Evolutionary conservation across 2,113 vertebrate species (phyloP).

Genomic region (Protobothrops mucrosquamatus): DNA sequence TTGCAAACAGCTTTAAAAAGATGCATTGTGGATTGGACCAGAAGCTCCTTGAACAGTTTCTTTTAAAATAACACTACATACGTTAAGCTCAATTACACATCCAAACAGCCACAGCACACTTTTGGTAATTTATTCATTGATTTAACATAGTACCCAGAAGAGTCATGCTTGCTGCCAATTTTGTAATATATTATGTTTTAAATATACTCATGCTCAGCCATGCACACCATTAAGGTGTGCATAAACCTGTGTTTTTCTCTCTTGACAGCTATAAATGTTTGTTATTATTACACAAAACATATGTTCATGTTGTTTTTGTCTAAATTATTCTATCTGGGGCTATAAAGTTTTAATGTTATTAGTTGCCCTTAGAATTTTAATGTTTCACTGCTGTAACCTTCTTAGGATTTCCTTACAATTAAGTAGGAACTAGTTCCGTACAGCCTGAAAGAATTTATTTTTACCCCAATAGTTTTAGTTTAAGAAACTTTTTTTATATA

Average conservation of each 20-base stretch:
- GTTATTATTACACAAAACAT: slow-evolving; percentile 93
- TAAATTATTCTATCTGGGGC: slow-evolving; percentile 87
- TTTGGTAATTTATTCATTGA: slow-evolving; percentile 88
- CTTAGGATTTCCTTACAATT: slow-evolving; percentile 81
- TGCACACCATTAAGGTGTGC: slow-evolving; percentile 88
- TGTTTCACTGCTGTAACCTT: slow-evolving; percentile 83
- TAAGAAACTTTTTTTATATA: slow-evolving; percentile 56
- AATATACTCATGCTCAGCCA: slow-evolving; percentile 84
- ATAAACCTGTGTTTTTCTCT: slow-evolving; percentile 88
- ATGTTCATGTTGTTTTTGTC: slow-evolving; percentile 86
- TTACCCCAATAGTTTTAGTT: slow-evolving; percentile 66
- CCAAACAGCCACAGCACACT: slow-evolving; percentile 84
- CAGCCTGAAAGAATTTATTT: slow-evolving; percentile 79
- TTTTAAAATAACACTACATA: slow-evolving; percentile 84
- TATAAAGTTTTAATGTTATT: slow-evolving; percentile 91
- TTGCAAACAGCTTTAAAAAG: slow-evolving; percentile 78
- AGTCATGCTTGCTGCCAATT: slow-evolving; percentile 85
- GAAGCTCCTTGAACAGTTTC: slow-evolving; percentile 83
- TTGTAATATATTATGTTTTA: slow-evolving; percentile 86
- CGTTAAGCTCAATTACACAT: slow-evolving; percentile 85
- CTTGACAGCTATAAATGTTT: slow-evolving; percentile 91
- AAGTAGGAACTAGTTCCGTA: slow-evolving; percentile 78
- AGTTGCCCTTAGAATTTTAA: slow-evolving; percentile 89
- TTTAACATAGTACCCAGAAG: slow-evolving; percentile 87
- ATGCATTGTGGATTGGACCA: slow-evolving; percentile 74